Evolutionary conservation across 2,113 vertebrate species (phyloP), one percentile per base, ranked within the genome.

Genomic region (Todiramphus chloris): DNA sequence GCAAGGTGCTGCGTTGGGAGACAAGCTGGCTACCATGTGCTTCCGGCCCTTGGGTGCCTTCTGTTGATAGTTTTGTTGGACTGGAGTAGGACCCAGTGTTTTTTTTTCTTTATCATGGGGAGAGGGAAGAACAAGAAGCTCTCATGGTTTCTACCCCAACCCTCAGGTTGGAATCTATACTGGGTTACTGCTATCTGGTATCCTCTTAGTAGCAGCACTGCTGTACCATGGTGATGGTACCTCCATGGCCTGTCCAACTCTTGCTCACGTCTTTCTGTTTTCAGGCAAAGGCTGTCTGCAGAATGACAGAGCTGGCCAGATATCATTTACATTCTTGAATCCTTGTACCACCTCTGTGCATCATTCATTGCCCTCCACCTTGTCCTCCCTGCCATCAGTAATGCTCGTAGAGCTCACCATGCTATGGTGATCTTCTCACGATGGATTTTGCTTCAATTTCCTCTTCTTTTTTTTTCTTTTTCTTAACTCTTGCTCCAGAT

Each of bases 391-490:
- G 13, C 68, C 33, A 13, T 8, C 48, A n/a, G 9, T 11, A 31
- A 21, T 74, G 35, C 1, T 0, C 0, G 0, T 1, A n/a, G 68
- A 92, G 12, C 41, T 75, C 5, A 1, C 14, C 14, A 1, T 4
- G 28, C 39, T 85, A 25, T n/a, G 46, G 28, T 11, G 0, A 39
- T 50, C 39, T 46, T 51, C 27, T 68, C 39, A 0, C 6, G 1
- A 2, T 1, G 2, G 9, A 11, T 19, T 93, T 67, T 72, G 0
- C 30, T 44, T 90, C 1, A 0, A 0, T 37, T 51, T 39, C 25
- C 8, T 20, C 1, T n/a, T 53, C 14, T 1, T 12, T 50, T 17
- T 25, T 24, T 67, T 67, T 1, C 3, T 41, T 15, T 41, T 15
- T 13, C 11, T 24, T 2, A 21, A 46, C 7, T 27, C 4, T 76